Conservation (phyloP, 2,888 invertebrate genomes). For the Cerastoderma edule region DNA sequence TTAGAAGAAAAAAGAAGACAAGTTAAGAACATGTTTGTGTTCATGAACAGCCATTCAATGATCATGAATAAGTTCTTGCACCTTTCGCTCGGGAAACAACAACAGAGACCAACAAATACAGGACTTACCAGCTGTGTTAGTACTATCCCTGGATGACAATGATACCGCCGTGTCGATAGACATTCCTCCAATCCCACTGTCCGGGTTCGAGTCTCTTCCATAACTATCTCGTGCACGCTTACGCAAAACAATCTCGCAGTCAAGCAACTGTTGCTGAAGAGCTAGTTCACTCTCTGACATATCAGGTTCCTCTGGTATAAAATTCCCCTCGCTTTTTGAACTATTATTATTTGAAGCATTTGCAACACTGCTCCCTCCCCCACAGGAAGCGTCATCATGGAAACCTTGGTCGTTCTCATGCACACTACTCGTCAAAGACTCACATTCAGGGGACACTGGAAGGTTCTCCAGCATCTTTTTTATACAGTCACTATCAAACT, state of each 20-base stretch:
- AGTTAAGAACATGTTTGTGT: too few relatives aligned
- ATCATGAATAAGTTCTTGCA: too few relatives aligned
- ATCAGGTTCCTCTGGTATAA: conserved; percentile 13
- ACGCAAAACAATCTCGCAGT: conserved; percentile 75
- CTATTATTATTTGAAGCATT: conserved; percentile 12
- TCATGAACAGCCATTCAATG: too few relatives aligned
- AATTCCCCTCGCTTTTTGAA: background rate
- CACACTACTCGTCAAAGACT: conserved; percentile 54
- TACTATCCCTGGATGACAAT: conserved; percentile 72
- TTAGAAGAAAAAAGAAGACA: too few relatives aligned
- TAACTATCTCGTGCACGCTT: conserved; percentile 71
- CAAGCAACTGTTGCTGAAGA: conserved; percentile 50
- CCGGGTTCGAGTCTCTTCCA: conserved; percentile 77
- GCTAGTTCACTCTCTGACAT: conserved; percentile 19
- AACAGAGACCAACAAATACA: too few relatives aligned
- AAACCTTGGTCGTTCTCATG: conserved; percentile 74
- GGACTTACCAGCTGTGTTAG: conserved; percentile 33
- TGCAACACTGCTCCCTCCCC: conserved; percentile 6
- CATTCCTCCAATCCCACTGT: conserved; percentile 81
- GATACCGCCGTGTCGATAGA: conserved; percentile 70
- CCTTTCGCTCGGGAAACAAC: too few relatives aligned
- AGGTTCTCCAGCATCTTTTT: conserved; percentile 97
- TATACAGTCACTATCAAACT: conserved; percentile 92
- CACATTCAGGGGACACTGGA: conserved; percentile 85
- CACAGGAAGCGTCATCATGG: conserved; percentile 68